Conservation (phyloP, 2,113 vertebrate genomes). For the Sylvilagus bachmani region DNA sequence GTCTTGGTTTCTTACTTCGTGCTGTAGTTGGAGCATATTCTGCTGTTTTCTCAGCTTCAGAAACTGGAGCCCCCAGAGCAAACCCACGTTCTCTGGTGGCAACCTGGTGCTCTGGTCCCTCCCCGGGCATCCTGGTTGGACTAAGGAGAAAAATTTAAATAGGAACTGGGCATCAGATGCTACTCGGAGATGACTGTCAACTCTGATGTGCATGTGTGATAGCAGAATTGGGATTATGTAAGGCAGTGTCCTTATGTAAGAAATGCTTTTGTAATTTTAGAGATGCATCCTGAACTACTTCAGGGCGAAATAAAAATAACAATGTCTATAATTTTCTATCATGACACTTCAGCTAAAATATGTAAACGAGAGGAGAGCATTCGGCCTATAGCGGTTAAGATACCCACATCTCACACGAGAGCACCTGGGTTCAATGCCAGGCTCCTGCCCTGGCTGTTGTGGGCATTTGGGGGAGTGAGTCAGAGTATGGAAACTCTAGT, state of each 20-base stretch:
- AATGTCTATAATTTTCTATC: background rate
- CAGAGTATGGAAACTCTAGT: no score
- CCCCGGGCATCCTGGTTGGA: no score
- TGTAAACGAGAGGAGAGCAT: background rate
- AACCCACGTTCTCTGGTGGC: no score
- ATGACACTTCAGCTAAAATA: background rate
- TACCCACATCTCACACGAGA: no score
- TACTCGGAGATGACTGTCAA: background rate
- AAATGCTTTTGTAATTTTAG: background rate
- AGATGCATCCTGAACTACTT: constrained; percentile 1
- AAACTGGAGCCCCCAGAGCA: no score
- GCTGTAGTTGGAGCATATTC: no score
- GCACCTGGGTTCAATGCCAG: no score
- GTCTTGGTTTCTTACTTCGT: no score
- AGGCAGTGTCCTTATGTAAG: background rate
- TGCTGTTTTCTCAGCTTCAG: no score
- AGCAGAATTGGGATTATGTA: background rate
- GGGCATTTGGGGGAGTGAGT: no score
- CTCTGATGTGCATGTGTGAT: background rate
- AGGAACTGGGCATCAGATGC: background rate
- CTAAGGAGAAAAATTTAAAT: constrained; percentile 29
- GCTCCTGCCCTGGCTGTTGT: no score
- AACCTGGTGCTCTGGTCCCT: no score
- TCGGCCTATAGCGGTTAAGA: background rate
- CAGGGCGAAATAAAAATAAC: background rate